Conservation (phyloP, 2,888 invertebrate genomes). For the Timandra comae region DNA sequence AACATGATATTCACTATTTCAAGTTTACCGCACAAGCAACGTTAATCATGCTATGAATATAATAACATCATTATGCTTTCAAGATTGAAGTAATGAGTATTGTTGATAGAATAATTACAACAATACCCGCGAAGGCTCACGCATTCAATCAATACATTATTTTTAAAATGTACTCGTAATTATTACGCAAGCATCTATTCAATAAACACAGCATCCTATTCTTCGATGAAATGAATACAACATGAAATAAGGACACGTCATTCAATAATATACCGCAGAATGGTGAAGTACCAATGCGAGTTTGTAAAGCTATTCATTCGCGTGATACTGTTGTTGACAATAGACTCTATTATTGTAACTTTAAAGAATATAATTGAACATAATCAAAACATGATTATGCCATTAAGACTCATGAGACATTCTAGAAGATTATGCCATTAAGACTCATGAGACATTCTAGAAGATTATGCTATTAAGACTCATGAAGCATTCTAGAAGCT, state of each 20-base stretch:
- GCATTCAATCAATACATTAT: too few species aligned
- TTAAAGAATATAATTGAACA: too few species aligned
- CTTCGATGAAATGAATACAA: conserved; percentile 39
- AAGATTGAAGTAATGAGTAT: neutral
- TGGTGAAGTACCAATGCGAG: conserved; percentile 21
- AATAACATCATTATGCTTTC: neutral
- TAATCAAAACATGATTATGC: too few species aligned
- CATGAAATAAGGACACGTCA: conserved; percentile 60
- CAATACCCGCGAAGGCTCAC: too few species aligned
- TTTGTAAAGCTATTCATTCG: conserved; percentile 6
- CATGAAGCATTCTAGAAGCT: conserved; percentile 20
- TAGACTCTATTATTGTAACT: conserved; percentile 30
- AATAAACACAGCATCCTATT: conserved; percentile 24
- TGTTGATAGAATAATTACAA: neutral
- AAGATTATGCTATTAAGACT: conserved; percentile 33
- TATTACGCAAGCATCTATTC: too few species aligned
- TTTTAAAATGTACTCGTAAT: too few species aligned
- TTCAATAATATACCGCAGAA: conserved; percentile 47
- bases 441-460: too few species aligned
- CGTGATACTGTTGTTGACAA: conserved; percentile 13
- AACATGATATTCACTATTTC: conserved; percentile 6
- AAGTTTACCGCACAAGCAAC: conserved; percentile 5
- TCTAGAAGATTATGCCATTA: conserved; percentile 19
- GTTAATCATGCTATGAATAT: conserved; percentile 2
- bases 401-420: conserved; percentile 17